Evolutionary conservation across 2,113 vertebrate genomes (phyloP).

Genomic region (Tetrax tetrax): DNA sequence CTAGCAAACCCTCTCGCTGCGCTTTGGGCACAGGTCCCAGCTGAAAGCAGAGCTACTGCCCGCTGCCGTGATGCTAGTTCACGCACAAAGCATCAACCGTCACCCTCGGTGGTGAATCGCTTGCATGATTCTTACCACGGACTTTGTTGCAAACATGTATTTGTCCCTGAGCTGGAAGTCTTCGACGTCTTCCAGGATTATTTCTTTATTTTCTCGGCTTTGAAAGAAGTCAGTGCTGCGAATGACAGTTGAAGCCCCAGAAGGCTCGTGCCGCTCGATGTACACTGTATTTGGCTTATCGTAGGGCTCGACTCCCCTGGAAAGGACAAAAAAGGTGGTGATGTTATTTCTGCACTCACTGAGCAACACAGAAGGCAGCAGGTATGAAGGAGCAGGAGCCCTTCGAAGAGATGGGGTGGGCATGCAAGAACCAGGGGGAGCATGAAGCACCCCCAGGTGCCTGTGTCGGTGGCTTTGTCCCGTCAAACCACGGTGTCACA

Average conservation of each 20-base stretch:
- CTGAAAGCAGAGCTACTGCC: background rate
- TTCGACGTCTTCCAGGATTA: conserved; percentile 89
- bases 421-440: background rate
- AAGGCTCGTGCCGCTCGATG: conserved; percentile 91
- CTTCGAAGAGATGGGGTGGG: background rate
- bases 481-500: rapidly evolving
- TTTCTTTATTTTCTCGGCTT: conserved; percentile 84
- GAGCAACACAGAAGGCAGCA: background rate
- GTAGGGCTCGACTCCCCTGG: conserved; percentile 91
- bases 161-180: conserved; percentile 96
- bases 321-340: rapidly evolving
- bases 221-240: conserved; percentile 97
- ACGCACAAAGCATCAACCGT: rapidly evolving
- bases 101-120: rapidly evolving
- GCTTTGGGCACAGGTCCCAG: too few species aligned
- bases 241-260: conserved; percentile 86
- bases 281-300: conserved; percentile 88
- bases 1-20: background rate
- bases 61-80: too few species aligned
- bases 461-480: background rate
- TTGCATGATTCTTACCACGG: conserved; percentile 75
- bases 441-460: rapidly evolving
- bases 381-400: background rate
- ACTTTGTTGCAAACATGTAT: conserved; percentile 96
- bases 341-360: too few species aligned